Percentiles rank a stretch among this genome's conserved stretches.
Conservation (phyloP, 2,797 vertebrate genomes). For the Sandelia bainsii region DNA sequence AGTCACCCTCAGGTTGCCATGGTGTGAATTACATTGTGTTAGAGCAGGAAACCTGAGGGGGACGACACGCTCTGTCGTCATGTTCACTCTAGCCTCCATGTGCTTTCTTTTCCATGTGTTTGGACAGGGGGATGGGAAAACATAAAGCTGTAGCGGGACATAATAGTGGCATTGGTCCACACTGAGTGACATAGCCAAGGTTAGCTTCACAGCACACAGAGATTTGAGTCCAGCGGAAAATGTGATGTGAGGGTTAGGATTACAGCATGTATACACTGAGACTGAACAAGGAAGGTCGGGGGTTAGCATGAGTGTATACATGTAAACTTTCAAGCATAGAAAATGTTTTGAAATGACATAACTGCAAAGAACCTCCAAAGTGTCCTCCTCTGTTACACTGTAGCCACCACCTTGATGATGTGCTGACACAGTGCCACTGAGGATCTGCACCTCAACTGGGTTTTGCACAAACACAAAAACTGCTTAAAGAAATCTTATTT, state of each 20-base stretch:
- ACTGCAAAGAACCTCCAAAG: not conserved
- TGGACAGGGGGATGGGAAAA: constrained; percentile 29
- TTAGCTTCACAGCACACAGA: constrained; percentile 36
- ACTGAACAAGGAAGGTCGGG: constrained; percentile 11
- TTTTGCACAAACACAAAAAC: constrained; percentile 64
- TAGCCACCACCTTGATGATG: constrained; percentile 20
- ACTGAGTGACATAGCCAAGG: constrained; percentile 51
- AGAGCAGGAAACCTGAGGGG: not conserved
- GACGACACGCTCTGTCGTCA: constrained; percentile 33
- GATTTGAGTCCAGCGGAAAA: constrained; percentile 59
- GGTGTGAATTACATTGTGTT: not conserved
- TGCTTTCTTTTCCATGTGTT: constrained; percentile 36
- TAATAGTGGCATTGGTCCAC: constrained; percentile 25
- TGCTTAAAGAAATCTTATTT: constrained; percentile 12
- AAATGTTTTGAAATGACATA: constrained; percentile 12
- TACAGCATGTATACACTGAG: constrained; percentile 6
- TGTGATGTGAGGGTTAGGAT: constrained; percentile 33
- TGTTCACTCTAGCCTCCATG: not conserved
- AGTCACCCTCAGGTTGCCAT: not conserved
- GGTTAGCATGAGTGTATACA: not conserved
- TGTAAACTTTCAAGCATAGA: constrained; percentile 19
- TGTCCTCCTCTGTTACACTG: not conserved
- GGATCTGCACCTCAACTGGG: constrained; percentile 43
- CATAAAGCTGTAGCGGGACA: constrained; percentile 36
- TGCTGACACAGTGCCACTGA: constrained; percentile 16